These are phyloP conservation scores for Aphrophora alni DNA, from an alignment of 2,888 invertebrate genomes.

Conservation along the genomic window DNA sequence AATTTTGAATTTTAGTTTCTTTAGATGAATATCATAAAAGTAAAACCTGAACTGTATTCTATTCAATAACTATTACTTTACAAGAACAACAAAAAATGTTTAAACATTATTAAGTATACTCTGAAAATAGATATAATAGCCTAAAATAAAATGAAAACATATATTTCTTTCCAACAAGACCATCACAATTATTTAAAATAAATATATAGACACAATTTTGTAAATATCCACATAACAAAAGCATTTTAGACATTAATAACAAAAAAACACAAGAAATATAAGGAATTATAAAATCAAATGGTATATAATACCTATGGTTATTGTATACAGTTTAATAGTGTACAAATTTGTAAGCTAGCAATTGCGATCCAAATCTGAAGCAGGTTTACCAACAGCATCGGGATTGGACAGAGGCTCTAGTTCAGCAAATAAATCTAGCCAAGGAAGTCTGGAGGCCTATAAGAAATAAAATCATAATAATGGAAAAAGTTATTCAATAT, in stretches of 20 bases:
- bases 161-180: too few relatives aligned
- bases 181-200: neutral
- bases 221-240: neutral
- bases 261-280: too few relatives aligned
- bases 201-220: neutral
- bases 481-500: neutral
- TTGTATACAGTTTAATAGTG: neutral
- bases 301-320: neutral
- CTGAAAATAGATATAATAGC: too few relatives aligned
- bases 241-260: neutral
- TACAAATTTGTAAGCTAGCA: slow-evolving; percentile 42
- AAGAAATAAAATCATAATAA: slow-evolving; percentile 14
- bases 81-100: too few relatives aligned
- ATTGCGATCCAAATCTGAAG: slow-evolving; percentile 44
- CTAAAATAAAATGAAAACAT: too few relatives aligned
- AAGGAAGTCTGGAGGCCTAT: slow-evolving; percentile 57
- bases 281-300: neutral
- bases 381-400: slow-evolving; percentile 61
- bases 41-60: too few relatives aligned
- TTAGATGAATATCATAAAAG: too few relatives aligned
- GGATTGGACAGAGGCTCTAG: slow-evolving; percentile 91
- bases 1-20: too few relatives aligned
- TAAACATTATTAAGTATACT: too few relatives aligned
- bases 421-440: slow-evolving; percentile 93
- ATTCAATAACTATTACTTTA: too few relatives aligned